These are phyloP conservation scores for Drosophila rellima DNA, from an alignment of 2,888 invertebrate species.

Conservation along the genomic window DNA sequence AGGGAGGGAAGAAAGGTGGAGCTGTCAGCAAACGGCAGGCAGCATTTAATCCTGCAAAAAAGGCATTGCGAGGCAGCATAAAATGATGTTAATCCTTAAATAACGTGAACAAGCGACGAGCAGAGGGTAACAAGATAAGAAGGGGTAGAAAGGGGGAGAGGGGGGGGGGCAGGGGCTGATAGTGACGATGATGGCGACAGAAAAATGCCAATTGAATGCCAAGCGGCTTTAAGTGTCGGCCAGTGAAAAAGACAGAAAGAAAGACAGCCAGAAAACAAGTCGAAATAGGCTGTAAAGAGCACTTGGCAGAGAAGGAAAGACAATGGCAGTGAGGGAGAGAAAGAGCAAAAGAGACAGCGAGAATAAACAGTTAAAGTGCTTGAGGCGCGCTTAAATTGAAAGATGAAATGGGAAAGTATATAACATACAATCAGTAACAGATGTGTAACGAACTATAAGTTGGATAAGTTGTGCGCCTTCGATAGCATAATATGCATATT, in stretches of 20 bases:
- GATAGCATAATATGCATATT: slow-evolving; percentile 15
- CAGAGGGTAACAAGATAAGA: not conserved
- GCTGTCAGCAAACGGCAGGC: slow-evolving; percentile 51
- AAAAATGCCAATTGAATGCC: slow-evolving; percentile 74
- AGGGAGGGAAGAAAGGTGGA: not conserved
- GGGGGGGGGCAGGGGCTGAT: slow-evolving; percentile 3
- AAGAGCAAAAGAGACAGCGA: slow-evolving; percentile 7
- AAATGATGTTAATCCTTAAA: slow-evolving; percentile 81
- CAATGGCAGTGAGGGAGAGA: slow-evolving; percentile 7
- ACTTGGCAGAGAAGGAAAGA: slow-evolving; percentile 5
- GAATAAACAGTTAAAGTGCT: slow-evolving; percentile 45
- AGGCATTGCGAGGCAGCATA: slow-evolving; percentile 72
- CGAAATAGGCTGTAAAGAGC: slow-evolving; percentile 7
- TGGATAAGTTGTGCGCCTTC: slow-evolving; percentile 14
- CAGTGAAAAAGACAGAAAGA: slow-evolving; percentile 7
- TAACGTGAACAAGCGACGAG: slow-evolving; percentile 50
- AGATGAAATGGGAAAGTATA: slow-evolving; percentile 28
- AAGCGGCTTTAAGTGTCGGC: slow-evolving; percentile 70
- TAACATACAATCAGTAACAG: slow-evolving; percentile 16
- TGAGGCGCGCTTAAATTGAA: slow-evolving; percentile 44
- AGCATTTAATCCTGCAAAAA: slow-evolving; percentile 77
- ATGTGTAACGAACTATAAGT: slow-evolving; percentile 54
- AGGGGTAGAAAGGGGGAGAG: not conserved
- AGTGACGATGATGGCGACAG: slow-evolving; percentile 68
- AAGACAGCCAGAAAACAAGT: too few relatives aligned